A percentile compares a stretch with the other conserved stretches of the same genome.
Conservation (phyloP, 2,113 vertebrate genomes). For the Aepyceros melampus region DNA sequence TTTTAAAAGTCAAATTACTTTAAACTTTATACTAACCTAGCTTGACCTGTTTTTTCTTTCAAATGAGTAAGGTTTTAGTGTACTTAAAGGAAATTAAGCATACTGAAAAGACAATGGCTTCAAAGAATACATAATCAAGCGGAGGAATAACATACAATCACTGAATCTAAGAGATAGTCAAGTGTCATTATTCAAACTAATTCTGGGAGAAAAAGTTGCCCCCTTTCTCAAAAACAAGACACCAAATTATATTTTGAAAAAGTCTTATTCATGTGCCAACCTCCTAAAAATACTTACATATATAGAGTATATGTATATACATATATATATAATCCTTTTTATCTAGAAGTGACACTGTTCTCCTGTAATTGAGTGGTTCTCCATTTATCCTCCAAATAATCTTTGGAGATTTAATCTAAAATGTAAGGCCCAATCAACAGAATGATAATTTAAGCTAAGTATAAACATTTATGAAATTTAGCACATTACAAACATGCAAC, state of each 20-base stretch:
- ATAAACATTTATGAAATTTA: not conserved
- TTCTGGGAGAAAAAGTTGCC: not conserved
- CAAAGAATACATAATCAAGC: not conserved
- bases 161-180: not conserved
- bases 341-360: not conserved
- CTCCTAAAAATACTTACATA: not conserved
- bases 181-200: not conserved
- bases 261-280: not conserved
- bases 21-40: not conserved
- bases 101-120: not conserved
- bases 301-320: not conserved
- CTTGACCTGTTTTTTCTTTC: not conserved
- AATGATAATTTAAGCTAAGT: not conserved
- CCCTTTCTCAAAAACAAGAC: not conserved
- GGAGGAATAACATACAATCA: not conserved
- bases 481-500: not conserved
- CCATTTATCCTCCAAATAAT: not conserved
- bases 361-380: not conserved
- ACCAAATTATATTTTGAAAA: not conserved
- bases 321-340: not conserved
- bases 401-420: not conserved
- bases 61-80: not conserved
- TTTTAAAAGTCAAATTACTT: not conserved
- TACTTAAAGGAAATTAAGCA: not conserved
- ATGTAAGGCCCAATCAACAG: not conserved